These are phyloP conservation scores for Panthera uncia DNA, from an alignment of 2,113 vertebrate species.

Conservation along the genomic window DNA sequence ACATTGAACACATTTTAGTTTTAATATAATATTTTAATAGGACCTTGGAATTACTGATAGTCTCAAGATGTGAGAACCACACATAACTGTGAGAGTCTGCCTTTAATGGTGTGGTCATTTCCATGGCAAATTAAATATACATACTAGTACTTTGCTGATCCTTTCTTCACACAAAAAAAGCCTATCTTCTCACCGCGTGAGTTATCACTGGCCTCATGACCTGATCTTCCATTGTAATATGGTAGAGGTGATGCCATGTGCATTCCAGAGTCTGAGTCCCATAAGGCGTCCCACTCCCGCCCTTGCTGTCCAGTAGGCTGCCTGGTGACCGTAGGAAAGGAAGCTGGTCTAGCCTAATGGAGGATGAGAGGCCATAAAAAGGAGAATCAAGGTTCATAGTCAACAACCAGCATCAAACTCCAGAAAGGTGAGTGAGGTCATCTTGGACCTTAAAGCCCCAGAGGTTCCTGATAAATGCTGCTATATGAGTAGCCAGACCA, in stretches of 20 bases:
- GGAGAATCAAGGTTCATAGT: not conserved
- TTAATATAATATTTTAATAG: not conserved
- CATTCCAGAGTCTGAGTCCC: not conserved
- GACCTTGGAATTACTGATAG: not conserved
- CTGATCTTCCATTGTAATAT: not conserved
- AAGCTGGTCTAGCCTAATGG: not conserved
- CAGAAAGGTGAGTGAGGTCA: not conserved
- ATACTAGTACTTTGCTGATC: not conserved
- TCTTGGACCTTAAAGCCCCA: not conserved
- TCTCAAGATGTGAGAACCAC: not conserved
- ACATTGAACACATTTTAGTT: not conserved
- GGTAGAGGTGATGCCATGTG: fast-evolving
- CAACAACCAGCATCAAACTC: not conserved
- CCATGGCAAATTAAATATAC: not conserved
- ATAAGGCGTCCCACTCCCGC: not conserved
- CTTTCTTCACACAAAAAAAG: not conserved
- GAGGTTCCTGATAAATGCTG: not conserved
- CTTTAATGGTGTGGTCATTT: not conserved
- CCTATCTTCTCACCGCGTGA: not conserved
- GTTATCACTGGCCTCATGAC: not conserved
- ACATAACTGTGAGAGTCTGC: not conserved
- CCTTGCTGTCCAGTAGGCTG: not conserved
- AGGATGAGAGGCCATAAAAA: not conserved
- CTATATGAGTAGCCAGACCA: not conserved
- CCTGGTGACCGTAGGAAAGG: not conserved